These are phyloP conservation scores for Perdita meconis DNA, from an alignment of 2,888 invertebrate genomes.

Conservation along the genomic window DNA sequence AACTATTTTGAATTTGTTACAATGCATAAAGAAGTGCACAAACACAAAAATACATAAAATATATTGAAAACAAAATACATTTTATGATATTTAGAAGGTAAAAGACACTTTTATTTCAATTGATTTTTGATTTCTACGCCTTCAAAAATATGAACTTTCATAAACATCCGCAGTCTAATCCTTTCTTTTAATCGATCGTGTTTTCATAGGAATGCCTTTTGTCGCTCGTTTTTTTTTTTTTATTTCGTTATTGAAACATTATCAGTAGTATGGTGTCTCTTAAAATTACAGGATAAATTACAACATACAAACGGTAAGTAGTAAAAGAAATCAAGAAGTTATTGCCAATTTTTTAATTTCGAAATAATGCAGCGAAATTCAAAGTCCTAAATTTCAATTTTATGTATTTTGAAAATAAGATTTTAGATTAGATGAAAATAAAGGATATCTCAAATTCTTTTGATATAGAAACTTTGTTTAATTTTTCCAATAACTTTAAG, in stretches of 20 bases:
- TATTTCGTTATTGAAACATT: slow-evolving; percentile 25
- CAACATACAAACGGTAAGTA: neutral
- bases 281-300: neutral
- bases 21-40: too few relatives aligned
- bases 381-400: too few relatives aligned
- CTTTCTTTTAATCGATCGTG: slow-evolving; percentile 27
- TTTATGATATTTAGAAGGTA: too few relatives aligned
- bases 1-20: too few relatives aligned
- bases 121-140: too few relatives aligned
- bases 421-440: neutral
- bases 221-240: slow-evolving; percentile 19
- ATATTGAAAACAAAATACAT: too few relatives aligned
- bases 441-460: neutral
- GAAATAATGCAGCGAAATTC: too few relatives aligned
- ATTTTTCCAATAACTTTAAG: neutral
- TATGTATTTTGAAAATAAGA: neutral
- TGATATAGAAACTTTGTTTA: neutral
- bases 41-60: too few relatives aligned
- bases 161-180: too few relatives aligned
- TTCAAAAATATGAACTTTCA: too few relatives aligned
- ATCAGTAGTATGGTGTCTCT: neutral
- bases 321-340: neutral
- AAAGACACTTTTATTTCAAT: too few relatives aligned
- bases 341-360: neutral
- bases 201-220: slow-evolving; percentile 48